Base-by-base conservation (phyloP, 2,797 vertebrate species). In the Euthynnus affinis region DNA sequence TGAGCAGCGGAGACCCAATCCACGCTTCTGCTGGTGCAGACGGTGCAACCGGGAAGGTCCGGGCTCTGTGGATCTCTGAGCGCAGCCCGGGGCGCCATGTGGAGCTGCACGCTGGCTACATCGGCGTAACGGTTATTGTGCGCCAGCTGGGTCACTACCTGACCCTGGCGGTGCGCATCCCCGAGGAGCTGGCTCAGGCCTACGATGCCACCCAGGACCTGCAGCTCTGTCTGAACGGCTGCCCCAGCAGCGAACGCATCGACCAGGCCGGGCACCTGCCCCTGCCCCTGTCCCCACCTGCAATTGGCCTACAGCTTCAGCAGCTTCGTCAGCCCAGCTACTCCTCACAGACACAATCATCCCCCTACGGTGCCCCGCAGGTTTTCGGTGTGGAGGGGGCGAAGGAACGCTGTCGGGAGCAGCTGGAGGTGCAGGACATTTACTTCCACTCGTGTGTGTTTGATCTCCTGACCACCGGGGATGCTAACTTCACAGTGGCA, bases 371-470 rank as follows among this genome's bases (percentile, higher is more conserved):
- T 23, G 76, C 25, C 89, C 64, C 34, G 52, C 93, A 77, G 68
- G 29, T n/a, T 85, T 98, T 98, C 88, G 96, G 95, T 0, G 87
- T 96, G 83, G 97, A 98, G 74, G 93, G 92, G 2, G 98, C 98
- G 9, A 95, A 87, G 74, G 92, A 94, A 1, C 97, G 93, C 17
- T 99, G 98, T 92, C 95, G 92, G 0, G 97, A 99, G 90, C 96
- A 96, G 91, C 96, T 99, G 87, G 94, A 97, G 46, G 93, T 97
- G 87, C 96, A 94, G 87, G 98, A 99, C 95, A 97, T 99, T 88
- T 99, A 99, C 78, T 99, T 97, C 91, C 94, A 98, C 87, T 99
- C 98, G 0, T 99, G 98, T 18, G 95, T 99, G 52, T 99, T 99
- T 61, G 98, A 99, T 90, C 95, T 99, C 9, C 96, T 99, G 83